A percentile compares a stretch with the other conserved stretches of the same genome.
Conservation (phyloP, 1,140 invertebrate genomes). For the Papilio polyxenes region DNA sequence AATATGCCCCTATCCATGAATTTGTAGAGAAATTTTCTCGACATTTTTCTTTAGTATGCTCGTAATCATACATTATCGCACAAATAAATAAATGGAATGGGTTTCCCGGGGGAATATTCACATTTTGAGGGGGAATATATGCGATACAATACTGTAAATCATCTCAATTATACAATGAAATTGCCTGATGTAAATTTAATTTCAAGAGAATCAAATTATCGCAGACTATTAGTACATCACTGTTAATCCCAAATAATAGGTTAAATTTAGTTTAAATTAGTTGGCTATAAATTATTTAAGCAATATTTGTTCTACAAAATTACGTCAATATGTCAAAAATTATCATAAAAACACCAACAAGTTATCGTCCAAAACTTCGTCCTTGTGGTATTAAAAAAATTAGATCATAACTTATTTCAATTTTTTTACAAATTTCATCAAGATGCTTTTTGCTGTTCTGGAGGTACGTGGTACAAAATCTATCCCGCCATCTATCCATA, state of each 20-base stretch:
- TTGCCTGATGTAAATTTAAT: constrained; percentile 19
- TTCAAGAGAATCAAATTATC: background rate
- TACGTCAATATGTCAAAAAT: no score
- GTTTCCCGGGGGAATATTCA: background rate
- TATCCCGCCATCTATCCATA: no score
- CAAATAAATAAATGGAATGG: constrained; percentile 20
- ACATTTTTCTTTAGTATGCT: constrained; percentile 21
- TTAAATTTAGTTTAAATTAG: background rate
- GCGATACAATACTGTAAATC: background rate
- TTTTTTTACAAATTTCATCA: no score
- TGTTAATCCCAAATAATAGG: background rate
- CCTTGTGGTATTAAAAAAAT: no score
- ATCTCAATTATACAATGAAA: background rate
- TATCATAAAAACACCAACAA: no score
- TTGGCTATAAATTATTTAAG: background rate
- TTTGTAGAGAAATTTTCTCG: constrained; percentile 18
- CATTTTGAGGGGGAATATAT: background rate
- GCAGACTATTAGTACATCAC: background rate
- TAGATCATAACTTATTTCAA: no score
- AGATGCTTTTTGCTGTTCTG: no score
- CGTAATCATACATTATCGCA: constrained; percentile 9
- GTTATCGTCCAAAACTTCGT: no score
- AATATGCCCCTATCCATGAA: constrained; percentile 8
- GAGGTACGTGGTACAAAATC: no score
- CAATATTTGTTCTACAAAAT: background rate